These are phyloP conservation scores for Allobates femoralis DNA, from an alignment of 2,797 vertebrate genomes.

Conservation along the genomic window DNA sequence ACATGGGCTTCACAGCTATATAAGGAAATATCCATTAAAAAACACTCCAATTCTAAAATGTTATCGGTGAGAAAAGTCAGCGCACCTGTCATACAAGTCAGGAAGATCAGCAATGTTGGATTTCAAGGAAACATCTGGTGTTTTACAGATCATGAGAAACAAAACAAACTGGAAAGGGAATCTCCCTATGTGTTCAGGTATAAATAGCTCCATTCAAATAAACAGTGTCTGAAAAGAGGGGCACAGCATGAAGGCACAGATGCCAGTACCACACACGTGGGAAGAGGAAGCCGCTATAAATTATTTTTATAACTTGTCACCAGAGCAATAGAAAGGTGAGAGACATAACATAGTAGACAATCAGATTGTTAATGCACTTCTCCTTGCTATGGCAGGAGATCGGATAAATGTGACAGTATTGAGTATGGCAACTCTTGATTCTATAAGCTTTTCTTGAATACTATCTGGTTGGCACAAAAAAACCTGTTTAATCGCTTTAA, in stretches of 20 bases:
- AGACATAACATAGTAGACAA: constrained; percentile 17
- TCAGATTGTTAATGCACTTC: constrained; percentile 3
- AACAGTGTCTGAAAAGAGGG: constrained; percentile 65
- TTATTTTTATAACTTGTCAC: constrained; percentile 45
- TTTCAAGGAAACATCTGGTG: constrained; percentile 64
- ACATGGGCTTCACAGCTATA: neutral
- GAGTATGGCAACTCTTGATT: neutral
- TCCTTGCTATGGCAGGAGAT: neutral
- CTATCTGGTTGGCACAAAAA: neutral
- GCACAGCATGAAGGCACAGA: constrained; percentile 64
- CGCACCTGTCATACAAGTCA: constrained; percentile 55
- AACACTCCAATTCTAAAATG: neutral
- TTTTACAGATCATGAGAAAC: constrained; percentile 40
- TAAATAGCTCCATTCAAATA: constrained; percentile 70
- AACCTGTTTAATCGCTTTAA: too few species aligned
- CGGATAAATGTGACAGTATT: neutral
- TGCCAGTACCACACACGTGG: constrained; percentile 61
- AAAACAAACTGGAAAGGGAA: constrained; percentile 61
- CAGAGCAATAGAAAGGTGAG: neutral
- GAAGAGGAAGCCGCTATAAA: constrained; percentile 49
- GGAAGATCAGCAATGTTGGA: neutral
- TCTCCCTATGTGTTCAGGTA: constrained; percentile 66
- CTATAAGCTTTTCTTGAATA: neutral
- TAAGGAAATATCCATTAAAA: constrained; percentile 21
- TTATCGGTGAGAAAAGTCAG: constrained; percentile 54